Percentiles rank a stretch among this genome's conserved stretches.
Conservation (phyloP, 92 coral and sea anemone genomes). For the Diadumene lineata region DNA sequence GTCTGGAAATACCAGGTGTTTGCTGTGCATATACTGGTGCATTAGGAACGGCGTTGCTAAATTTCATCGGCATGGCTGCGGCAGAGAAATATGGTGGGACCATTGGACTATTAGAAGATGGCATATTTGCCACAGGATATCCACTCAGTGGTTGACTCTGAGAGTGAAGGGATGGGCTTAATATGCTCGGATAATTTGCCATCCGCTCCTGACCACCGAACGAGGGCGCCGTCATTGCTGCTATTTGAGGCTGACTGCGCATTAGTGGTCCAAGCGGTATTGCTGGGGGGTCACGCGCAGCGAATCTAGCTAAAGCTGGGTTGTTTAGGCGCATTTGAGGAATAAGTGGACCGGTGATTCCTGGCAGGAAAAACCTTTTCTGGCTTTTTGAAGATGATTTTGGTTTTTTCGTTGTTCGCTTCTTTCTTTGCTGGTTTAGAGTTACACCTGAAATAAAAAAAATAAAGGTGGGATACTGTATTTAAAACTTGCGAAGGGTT, state of each 20-base stretch:
- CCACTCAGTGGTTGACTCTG: constrained; percentile 16
- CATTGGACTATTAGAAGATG: constrained; percentile 8
- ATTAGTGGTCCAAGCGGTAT: constrained; percentile 6
- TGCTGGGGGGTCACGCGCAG: constrained; percentile 13
- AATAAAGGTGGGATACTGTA: too few relatives aligned
- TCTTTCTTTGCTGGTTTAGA: not conserved
- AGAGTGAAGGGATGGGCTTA: not conserved
- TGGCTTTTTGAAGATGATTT: constrained; percentile 15
- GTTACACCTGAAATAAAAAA: too few relatives aligned
- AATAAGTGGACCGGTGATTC: not conserved
- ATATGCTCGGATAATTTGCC: constrained; percentile 6
- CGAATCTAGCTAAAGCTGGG: constrained; percentile 15
- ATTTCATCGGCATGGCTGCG: constrained; percentile 5
- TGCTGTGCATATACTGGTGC: constrained; percentile 7
- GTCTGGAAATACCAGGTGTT: constrained; percentile 16
- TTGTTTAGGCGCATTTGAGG: constrained; percentile 11
- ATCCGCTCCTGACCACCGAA: not conserved
- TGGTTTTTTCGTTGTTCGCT: constrained; percentile 24
- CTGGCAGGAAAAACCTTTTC: constrained; percentile 25
- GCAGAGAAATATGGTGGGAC: constrained; percentile 21
- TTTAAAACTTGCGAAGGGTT: too few relatives aligned
- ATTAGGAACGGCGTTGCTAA: not conserved
- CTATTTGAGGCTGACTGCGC: constrained; percentile 5
- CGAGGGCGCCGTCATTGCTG: not conserved
- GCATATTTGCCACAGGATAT: constrained; percentile 16